These are phyloP conservation scores for Cistogaster globosa DNA, from an alignment of 2,888 invertebrate genomes.

Conservation along the genomic window DNA sequence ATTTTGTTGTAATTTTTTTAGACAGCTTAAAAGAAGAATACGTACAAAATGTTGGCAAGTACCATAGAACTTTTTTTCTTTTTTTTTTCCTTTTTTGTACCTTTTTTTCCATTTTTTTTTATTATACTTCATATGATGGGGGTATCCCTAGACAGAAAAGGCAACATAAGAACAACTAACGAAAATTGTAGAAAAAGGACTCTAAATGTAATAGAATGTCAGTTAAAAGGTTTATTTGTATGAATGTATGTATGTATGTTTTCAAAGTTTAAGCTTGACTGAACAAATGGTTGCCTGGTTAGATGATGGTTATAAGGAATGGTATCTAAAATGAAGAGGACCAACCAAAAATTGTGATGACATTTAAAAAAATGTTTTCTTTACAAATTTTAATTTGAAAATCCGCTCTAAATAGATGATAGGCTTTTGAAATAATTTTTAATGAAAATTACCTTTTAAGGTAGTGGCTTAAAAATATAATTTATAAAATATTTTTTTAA, in stretches of 20 bases:
- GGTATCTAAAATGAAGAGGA: neutral
- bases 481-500: too few relatives aligned
- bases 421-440: too few relatives aligned
- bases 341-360: neutral
- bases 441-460: too few relatives aligned
- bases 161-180: constrained; percentile 60
- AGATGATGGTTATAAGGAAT: constrained; percentile 48
- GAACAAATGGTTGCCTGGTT: constrained; percentile 65
- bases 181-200: constrained; percentile 63
- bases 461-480: too few relatives aligned
- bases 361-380: neutral
- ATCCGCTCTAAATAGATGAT: too few relatives aligned
- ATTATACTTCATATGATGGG: constrained; percentile 35
- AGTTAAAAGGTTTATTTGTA: constrained; percentile 41
- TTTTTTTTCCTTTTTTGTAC: constrained; percentile 11
- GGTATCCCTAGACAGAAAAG: constrained; percentile 56
- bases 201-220: constrained; percentile 57
- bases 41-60: constrained; percentile 68
- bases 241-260: constrained; percentile 3
- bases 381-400: too few relatives aligned
- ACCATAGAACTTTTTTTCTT: constrained; percentile 54
- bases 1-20: constrained; percentile 59
- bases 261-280: constrained; percentile 59
- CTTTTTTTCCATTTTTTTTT: neutral
- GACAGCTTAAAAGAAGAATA: constrained; percentile 63